A percentile compares a stretch with the other conserved stretches of the same genome.
phyloP scores from a whole-genome alignment of 2,113 vertebrate species.

The Okapia johnstoni region DNA sequence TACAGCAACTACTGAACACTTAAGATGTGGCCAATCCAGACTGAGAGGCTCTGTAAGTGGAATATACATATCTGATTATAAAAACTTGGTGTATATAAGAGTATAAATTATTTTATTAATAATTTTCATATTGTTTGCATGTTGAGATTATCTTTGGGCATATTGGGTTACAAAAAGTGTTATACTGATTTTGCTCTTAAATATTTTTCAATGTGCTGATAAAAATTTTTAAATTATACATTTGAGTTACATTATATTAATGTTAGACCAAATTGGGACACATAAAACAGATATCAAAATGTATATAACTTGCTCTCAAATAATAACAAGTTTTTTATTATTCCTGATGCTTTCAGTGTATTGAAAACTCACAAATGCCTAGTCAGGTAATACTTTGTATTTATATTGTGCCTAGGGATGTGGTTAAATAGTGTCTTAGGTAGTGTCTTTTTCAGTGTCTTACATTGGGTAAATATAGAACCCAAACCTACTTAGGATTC shows the following conservation, averaged over 20 bases:
- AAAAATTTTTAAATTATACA: neutral
- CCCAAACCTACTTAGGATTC: neutral
- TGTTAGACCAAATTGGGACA: neutral
- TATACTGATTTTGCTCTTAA: neutral
- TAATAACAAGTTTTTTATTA: neutral
- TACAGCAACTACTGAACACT: neutral
- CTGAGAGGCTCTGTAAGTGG: neutral
- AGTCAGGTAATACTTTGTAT: neutral
- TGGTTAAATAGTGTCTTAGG: neutral
- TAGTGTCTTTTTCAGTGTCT: neutral
- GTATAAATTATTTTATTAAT: neutral
- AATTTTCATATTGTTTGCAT: neutral
- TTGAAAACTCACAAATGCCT: neutral
- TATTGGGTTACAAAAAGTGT: neutral
- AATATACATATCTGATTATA: neutral
- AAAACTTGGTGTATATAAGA: neutral
- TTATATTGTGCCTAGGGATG: neutral
- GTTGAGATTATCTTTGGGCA: neutral
- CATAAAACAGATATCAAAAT: neutral
- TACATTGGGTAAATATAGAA: neutral
- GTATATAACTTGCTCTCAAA: neutral
- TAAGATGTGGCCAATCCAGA: neutral
- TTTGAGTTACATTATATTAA: neutral
- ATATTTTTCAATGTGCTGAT: neutral
- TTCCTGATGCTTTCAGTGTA: neutral